These are phyloP conservation scores for Pogoniulus pusillus DNA, from an alignment of 2,797 vertebrate species.

Conservation along the genomic window DNA sequence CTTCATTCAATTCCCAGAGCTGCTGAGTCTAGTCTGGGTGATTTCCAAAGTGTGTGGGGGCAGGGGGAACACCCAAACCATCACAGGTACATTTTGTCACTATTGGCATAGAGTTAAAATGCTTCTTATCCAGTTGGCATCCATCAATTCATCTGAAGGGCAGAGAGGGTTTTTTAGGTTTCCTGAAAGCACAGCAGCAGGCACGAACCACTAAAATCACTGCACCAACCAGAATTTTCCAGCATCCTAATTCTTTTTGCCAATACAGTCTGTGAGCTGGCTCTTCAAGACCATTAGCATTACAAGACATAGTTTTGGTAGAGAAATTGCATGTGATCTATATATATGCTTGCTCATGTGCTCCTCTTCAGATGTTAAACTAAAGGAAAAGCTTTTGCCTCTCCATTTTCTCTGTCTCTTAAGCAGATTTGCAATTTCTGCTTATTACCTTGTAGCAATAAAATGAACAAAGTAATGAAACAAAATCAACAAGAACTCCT, in stretches of 20 bases:
- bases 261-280: neutral
- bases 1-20: no score
- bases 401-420: neutral
- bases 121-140: no score
- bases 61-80: no score
- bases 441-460: neutral
- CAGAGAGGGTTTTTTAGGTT: no score
- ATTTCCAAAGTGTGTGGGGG: no score
- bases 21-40: no score
- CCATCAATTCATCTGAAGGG: no score
- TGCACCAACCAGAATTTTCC: neutral
- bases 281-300: neutral
- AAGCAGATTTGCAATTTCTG: neutral
- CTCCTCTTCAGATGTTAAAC: neutral
- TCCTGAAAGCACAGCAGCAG: neutral
- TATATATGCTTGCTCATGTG: neutral
- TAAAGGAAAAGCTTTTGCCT: neutral
- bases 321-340: neutral
- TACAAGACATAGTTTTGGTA: neutral
- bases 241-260: neutral
- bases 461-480: neutral
- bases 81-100: no score
- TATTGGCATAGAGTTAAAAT: no score
- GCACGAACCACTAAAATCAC: neutral
- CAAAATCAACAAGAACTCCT: neutral